Evolutionary conservation across 2,113 vertebrate genomes (phyloP).

Genomic region (Pygoscelis adeliae): DNA sequence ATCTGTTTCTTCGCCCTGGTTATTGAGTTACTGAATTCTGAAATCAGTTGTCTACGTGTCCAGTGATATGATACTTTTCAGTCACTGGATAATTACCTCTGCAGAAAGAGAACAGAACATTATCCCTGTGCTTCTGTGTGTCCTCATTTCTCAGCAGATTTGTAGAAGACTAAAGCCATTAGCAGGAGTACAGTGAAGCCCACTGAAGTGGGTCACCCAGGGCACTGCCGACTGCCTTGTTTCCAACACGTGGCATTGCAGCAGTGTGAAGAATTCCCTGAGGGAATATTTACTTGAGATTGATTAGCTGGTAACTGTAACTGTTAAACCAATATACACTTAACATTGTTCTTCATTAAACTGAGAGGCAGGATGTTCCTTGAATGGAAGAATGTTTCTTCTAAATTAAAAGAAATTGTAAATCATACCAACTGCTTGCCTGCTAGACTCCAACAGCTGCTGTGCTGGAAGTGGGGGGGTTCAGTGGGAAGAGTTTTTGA

Average conservation of each 20-base stretch:
- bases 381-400: background rate
- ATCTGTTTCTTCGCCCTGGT: background rate
- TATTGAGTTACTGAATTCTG: background rate
- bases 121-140: background rate
- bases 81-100: background rate
- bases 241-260: background rate
- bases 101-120: background rate
- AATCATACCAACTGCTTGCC: background rate
- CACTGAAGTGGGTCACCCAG: background rate
- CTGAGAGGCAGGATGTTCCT: background rate
- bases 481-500: background rate
- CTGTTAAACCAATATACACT: background rate
- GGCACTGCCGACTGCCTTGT: background rate
- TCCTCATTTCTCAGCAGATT: background rate
- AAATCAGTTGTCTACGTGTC: background rate
- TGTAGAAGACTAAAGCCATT: background rate
- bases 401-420: background rate
- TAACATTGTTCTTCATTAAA: slow-evolving; percentile 2
- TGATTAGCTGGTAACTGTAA: background rate
- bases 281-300: background rate
- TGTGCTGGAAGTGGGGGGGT: background rate
- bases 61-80: background rate
- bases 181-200: background rate
- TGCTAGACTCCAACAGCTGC: background rate
- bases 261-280: background rate